Base-by-base conservation (phyloP, 64 coral and sea anemone genomes). In the Porites australiensis region DNA sequence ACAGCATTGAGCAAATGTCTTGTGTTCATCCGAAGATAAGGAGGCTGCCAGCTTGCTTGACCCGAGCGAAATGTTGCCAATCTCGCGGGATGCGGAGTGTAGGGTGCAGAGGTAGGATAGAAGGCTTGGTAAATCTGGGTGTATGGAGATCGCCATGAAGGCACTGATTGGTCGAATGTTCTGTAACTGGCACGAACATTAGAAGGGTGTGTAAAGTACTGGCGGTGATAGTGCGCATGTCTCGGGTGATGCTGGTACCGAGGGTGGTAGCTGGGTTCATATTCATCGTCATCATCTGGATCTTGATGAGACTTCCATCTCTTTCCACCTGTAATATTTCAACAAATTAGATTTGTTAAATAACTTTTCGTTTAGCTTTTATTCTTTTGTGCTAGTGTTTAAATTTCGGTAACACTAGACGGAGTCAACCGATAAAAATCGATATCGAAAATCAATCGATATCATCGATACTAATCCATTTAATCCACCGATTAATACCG, bases 281-380 rank as follows among this genome's bases (percentile, higher is more conserved):
- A 22, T 2, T 69, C 81, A 51, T 84, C 81, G 61, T 83, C 80
- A 11, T 84, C 15, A 20, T 65, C 43, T 21, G 81, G 81, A 50
- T 11, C 44, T 8, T 68, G 58, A 37, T 8, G 54, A 8, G 16
- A 65, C 45, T 16, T 47, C 81, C 61, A 67, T 68, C 81, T 68
- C 6, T 14, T 46, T n/a, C 81, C 52, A 18, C 11, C 81, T 84
- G 45, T 8, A 67, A 50, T 44, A 8, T 18, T 50, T 13, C 3
- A 51, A 19, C 45, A 67, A 51, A 57, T 12, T 14, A 8, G 4
- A 10, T 79, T 2, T 58, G 2, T 37, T 37, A 37, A 37, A 37
- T 37, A 37, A 37, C 27, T 37, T 37, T 37, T 37, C 27, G 27
- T 37, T 37, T 37, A 37, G 27, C 52, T 58, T 27, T 57, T 57